Evolutionary conservation across 2,113 vertebrate species (phyloP), one percentile per base, ranked within the genome.

Genomic region (Notechis scutatus): DNA sequence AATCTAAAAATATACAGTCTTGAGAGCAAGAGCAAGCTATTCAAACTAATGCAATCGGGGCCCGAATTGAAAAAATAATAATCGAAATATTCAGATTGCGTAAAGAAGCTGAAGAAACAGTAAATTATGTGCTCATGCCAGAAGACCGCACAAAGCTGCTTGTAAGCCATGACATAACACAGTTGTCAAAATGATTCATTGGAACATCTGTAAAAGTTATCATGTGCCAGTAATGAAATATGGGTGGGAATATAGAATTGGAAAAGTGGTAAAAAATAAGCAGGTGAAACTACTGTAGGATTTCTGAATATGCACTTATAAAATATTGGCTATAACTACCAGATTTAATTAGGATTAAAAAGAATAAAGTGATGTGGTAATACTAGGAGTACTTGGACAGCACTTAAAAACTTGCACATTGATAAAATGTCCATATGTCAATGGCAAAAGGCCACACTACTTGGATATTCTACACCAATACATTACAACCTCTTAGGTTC

Each of bases 1-100:
- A 5, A 85, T 39, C 85, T 90, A 93, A 90, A 90, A 93, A 93
- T 93, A 90, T 24, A 87, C 47, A 21, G 47, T 81, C 74, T 69
- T 34, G 29, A 69, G 29, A 69, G 29, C 29, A 34, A 34, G 29
- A 34, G n/a, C 14, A 34, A 69, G 64, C 64, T 34, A 69, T 69
- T 69, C 64, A 34, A 34, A 34, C 64, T 69, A 34, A 69, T 15
- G 29, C 29, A 69, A n/a, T 69, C 5, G n/a, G 14, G 14, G 64
- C 12, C 14, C 15, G 29, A n/a, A 69, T 34, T 69, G 29, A 14
- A 69, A n/a, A 69, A 18, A 15, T n/a, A 34, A 34, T 69, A 34
- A 69, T 69, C 29, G 34, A 34, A 69, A 34, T 14, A 24, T 45
- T 34, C 64, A 34, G 64, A 18, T 34, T 69, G 64, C n/a, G 5